phyloP scores from a whole-genome alignment of 2,113 vertebrate species.

The Pseudorhombus dupliciocellatus region DNA sequence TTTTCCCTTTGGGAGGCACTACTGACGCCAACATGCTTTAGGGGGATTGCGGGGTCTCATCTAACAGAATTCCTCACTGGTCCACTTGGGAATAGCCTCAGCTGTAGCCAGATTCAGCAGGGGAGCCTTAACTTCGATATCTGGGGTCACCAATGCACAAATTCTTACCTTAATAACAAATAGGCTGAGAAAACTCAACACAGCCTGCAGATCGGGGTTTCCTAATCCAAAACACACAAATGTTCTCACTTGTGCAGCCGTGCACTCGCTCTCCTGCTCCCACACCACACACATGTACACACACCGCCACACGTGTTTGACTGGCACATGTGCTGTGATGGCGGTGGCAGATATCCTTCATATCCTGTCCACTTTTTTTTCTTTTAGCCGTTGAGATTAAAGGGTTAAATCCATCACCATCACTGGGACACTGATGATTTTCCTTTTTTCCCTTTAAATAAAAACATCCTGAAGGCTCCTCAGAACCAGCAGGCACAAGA shows the following conservation, averaged over 20 bases:
- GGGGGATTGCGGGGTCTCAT: conserved; percentile 45
- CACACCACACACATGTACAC: conserved; percentile 23
- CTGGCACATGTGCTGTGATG: conserved; percentile 51
- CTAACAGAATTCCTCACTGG: conserved; percentile 52
- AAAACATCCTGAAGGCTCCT: conserved; percentile 41
- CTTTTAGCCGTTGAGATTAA: conserved; percentile 50
- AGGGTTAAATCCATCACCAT: conserved; percentile 45
- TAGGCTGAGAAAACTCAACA: conserved; percentile 49
- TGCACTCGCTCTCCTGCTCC: conserved; percentile 13
- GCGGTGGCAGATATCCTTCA: conserved; percentile 64
- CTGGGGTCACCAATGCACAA: conserved; percentile 26
- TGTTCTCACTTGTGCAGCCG: conserved; percentile 38
- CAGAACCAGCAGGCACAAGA: conserved; percentile 17
- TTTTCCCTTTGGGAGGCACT: conserved; percentile 24
- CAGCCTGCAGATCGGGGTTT: conserved; percentile 21
- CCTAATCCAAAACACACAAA: conserved; percentile 49
- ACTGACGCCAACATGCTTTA: conserved; percentile 52
- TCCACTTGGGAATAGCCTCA: conserved; percentile 46
- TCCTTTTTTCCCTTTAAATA: conserved; percentile 53
- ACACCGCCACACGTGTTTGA: conserved; percentile 34
- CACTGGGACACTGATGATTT: conserved; percentile 22
- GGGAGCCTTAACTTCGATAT: conserved; percentile 33
- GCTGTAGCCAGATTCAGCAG: conserved; percentile 8
- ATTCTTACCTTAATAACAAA: conserved; percentile 48
- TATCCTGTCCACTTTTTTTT: conserved; percentile 55